Percentiles rank a stretch among this genome's conserved stretches.
Evolutionary conservation across 92 coral and sea anemone genomes (phyloP).

Genomic region (Palythoa heliodiscus): DNA sequence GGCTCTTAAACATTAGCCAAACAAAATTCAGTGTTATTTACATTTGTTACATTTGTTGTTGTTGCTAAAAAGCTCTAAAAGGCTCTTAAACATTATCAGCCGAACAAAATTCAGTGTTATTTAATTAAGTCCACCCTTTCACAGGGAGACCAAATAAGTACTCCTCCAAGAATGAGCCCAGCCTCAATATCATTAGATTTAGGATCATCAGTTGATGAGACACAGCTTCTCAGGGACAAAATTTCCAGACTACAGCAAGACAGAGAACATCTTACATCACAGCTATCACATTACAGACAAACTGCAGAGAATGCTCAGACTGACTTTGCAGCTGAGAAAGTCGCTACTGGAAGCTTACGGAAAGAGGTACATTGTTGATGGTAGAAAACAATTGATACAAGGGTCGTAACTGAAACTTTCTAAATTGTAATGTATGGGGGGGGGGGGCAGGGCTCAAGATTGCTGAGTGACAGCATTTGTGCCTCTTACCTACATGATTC

Average conservation of each 20-base stretch:
- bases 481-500: too few relatives aligned
- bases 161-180: conserved; percentile 68
- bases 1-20: neutral
- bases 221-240: conserved; percentile 87
- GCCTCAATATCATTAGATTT: conserved; percentile 82
- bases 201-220: conserved; percentile 83
- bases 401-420: neutral
- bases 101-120: neutral
- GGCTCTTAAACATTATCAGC: neutral
- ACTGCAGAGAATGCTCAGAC: conserved; percentile 83
- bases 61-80: neutral
- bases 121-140: neutral
- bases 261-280: conserved; percentile 84
- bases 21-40: neutral
- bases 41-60: too few relatives aligned
- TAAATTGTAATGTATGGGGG: neutral
- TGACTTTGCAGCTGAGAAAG: conserved; percentile 98
- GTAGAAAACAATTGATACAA: neutral
- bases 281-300: conserved; percentile 89
- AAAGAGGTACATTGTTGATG: conserved; percentile 68
- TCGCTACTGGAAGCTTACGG: conserved; percentile 73
- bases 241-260: conserved; percentile 93
- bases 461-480: too few relatives aligned
- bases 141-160: conserved; percentile 69
- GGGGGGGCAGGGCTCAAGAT: too few relatives aligned